Evolutionary conservation across 2,888 invertebrate species (phyloP).

Genomic region (Trichopoda pennipes): DNA sequence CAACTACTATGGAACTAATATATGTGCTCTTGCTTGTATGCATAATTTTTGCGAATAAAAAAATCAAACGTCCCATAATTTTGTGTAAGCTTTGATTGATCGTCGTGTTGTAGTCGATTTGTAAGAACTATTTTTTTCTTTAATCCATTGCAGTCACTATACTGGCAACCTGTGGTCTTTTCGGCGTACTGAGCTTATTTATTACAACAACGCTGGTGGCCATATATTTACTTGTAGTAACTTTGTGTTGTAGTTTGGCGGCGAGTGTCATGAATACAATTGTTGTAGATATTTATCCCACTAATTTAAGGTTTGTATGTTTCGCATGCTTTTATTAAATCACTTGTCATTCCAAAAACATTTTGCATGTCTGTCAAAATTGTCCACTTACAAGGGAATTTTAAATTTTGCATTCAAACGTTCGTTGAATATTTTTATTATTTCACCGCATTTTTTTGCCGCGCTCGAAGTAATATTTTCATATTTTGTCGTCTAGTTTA

Average conservation of each 20-base stretch:
- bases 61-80: constrained; percentile 71
- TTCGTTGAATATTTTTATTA: too few relatives aligned
- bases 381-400: not conserved
- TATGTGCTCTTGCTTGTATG: constrained; percentile 71
- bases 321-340: not conserved
- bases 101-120: not conserved
- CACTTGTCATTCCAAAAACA: too few relatives aligned
- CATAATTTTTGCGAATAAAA: constrained; percentile 71
- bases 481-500: too few relatives aligned
- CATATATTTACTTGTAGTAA: constrained; percentile 71
- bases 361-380: not conserved
- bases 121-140: not conserved
- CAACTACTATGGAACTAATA: constrained; percentile 73
- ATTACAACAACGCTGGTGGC: constrained; percentile 70
- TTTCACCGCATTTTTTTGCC: too few relatives aligned
- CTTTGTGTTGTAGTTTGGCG: constrained; percentile 72
- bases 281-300: constrained; percentile 77
- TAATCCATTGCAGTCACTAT: constrained; percentile 63
- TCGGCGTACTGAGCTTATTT: constrained; percentile 70
- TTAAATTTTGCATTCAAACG: too few relatives aligned
- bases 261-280: constrained; percentile 75
- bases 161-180: constrained; percentile 70
- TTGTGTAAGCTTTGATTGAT: constrained; percentile 69
- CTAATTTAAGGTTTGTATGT: constrained; percentile 74
- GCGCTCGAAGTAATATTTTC: too few relatives aligned